These are phyloP conservation scores for Diprion similis DNA, from an alignment of 1,140 invertebrate genomes.

Conservation along the genomic window DNA sequence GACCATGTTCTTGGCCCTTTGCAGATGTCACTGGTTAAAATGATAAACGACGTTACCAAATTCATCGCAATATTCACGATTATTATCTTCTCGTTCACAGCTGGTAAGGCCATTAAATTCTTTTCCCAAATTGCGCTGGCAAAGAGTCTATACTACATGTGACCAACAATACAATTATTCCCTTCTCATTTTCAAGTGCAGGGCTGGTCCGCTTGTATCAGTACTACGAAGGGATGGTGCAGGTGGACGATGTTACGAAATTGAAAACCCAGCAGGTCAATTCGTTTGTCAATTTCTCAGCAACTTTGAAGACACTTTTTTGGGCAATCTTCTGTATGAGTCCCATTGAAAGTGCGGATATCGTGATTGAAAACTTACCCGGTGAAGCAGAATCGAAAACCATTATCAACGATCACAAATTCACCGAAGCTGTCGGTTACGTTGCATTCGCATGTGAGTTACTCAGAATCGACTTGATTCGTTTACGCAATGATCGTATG, in stretches of 20 bases:
- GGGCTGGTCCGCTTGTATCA: constrained; percentile 60
- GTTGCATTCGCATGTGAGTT: constrained; percentile 66
- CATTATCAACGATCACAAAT: constrained; percentile 64
- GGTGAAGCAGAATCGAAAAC: constrained; percentile 55
- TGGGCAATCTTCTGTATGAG: constrained; percentile 80
- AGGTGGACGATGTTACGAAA: constrained; percentile 60
- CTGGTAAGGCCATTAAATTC: constrained; percentile 46
- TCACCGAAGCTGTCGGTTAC: constrained; percentile 69
- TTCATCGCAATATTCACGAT: constrained; percentile 64
- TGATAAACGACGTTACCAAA: constrained; percentile 65
- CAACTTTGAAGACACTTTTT: constrained; percentile 75
- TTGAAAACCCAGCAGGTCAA: constrained; percentile 51
- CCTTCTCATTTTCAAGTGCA: constrained; percentile 23
- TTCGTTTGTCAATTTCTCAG: constrained; percentile 64
- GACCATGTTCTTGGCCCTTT: constrained; percentile 68
- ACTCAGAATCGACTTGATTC: constrained; percentile 9
- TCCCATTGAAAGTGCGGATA: constrained; percentile 70
- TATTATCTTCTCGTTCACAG: constrained; percentile 63
- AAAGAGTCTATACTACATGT: constrained; percentile 6
- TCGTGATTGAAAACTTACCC: constrained; percentile 67
- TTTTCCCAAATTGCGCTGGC: not conserved
- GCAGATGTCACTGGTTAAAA: constrained; percentile 66
- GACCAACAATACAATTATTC: not conserved
- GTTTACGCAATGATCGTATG: constrained; percentile 1
- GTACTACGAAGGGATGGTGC: constrained; percentile 69